Base-by-base conservation (phyloP, 2,888 invertebrate species). In the Anthoptus insignis region DNA sequence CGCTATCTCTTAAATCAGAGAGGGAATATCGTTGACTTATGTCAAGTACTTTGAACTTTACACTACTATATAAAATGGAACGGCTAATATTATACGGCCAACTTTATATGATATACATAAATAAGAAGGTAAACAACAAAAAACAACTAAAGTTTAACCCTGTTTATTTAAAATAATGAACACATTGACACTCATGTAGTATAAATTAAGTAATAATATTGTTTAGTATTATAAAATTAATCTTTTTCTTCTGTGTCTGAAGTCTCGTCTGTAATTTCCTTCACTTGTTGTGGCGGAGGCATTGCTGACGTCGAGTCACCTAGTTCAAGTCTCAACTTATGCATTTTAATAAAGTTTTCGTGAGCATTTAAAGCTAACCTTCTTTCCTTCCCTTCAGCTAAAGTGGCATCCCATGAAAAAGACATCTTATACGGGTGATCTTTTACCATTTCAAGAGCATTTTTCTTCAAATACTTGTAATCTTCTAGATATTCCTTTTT, bases 321-420 rank as follows among this genome's bases (percentile, higher is more conserved):
- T 13, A 80, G 81, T 2, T 79, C 81, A 45, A 91, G 73, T 65
- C 92, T 83, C 32, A 54, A 70, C 67, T 77, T 87, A 73, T 93
- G 91, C 72, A 85, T 77, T 50, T 80, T 86, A 1, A 92, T 80
- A 61, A 77, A 88, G 47, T 81, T 76, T 27, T 87, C 87, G 45
- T 86, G 72, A 6, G 86, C 82, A 75, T 94, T 94, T 22, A 94
- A 81, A 11, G 91, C 86, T 59, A 83, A 85, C 34, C 94, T 82
- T 72, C 94, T 84, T 64, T 91, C 89, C 73, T 89, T 92, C 0
- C 94, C 94, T 66, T 94, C 93, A 14, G 83, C 80, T 53, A 95
- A 78, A 14, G 95, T 90, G 13, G 86, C 83, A 14, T 91, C 91
- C 95, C 95, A 96, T 70, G 91, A 86, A 76, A 95, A 95, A 2